Evolutionary conservation across 2,113 vertebrate species (phyloP).

Genomic region (Uropsilus gracilis): DNA sequence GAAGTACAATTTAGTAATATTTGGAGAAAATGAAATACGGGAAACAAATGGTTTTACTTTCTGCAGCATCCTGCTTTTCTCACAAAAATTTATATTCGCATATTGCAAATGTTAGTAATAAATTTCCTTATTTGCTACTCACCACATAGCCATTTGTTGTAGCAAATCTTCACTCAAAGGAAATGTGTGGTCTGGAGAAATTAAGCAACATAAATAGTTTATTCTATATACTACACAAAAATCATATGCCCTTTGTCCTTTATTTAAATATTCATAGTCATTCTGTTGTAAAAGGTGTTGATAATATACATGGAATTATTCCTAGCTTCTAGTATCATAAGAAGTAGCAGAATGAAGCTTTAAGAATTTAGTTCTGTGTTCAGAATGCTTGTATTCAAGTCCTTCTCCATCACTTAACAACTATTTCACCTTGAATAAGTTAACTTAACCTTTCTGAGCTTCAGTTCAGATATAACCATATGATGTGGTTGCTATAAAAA

Average conservation of each 20-base stretch:
- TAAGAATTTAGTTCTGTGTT: background rate
- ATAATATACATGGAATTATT: background rate
- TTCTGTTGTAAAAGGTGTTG: background rate
- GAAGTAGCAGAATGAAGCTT: background rate
- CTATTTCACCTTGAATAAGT: no score
- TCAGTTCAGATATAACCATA: no score
- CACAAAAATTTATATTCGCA: background rate
- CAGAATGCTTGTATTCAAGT: background rate
- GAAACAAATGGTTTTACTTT: slow-evolving; percentile 24
- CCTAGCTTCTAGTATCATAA: background rate
- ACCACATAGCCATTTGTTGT: background rate
- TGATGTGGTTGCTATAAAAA: no score
- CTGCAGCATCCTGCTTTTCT: background rate
- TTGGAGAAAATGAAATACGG: background rate
- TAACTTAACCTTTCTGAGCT: no score
- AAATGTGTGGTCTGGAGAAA: background rate
- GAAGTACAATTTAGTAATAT: no score
- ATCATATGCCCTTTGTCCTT: background rate
- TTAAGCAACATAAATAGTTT: background rate
- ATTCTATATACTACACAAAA: background rate
- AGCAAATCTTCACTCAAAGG: background rate
- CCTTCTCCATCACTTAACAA: no score
- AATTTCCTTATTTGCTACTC: background rate
- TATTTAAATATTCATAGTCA: background rate
- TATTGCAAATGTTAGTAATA: background rate